These are phyloP conservation scores for Callitettix versicolor DNA, from an alignment of 1,140 invertebrate genomes.

Conservation along the genomic window DNA sequence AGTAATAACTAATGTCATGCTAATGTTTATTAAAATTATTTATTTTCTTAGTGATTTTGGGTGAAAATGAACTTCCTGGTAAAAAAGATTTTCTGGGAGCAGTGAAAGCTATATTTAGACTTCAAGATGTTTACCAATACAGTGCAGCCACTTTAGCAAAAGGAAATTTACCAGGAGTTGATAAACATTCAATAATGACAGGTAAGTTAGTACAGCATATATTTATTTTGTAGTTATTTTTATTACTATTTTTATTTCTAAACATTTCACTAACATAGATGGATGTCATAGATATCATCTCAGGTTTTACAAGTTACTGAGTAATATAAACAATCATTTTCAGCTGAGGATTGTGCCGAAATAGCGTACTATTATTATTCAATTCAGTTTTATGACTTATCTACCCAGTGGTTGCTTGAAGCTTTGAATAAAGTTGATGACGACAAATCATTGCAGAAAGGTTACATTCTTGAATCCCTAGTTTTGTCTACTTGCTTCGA, in stretches of 20 bases:
- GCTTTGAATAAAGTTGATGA: constrained; percentile 2
- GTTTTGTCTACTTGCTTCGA: constrained; percentile 1
- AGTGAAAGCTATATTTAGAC: constrained; percentile 3
- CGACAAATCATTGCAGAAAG: neutral
- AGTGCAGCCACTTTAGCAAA: neutral
- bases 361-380: neutral
- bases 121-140: constrained; percentile 4
- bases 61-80: neutral
- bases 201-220: no score
- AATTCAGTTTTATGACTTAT: neutral
- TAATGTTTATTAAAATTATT: no score
- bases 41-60: no score
- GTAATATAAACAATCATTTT: no score
- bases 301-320: no score
- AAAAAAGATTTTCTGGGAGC: neutral
- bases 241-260: no score
- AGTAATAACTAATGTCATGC: no score
- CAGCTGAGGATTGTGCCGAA: constrained; percentile 5
- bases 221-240: no score
- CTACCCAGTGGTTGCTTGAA: constrained; percentile 1
- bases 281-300: no score
- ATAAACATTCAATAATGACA: no score
- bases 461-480: neutral
- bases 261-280: no score
- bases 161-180: neutral